phyloP scores from a whole-genome alignment of 1,140 invertebrate genomes.

The Zaprionus inermis region DNA sequence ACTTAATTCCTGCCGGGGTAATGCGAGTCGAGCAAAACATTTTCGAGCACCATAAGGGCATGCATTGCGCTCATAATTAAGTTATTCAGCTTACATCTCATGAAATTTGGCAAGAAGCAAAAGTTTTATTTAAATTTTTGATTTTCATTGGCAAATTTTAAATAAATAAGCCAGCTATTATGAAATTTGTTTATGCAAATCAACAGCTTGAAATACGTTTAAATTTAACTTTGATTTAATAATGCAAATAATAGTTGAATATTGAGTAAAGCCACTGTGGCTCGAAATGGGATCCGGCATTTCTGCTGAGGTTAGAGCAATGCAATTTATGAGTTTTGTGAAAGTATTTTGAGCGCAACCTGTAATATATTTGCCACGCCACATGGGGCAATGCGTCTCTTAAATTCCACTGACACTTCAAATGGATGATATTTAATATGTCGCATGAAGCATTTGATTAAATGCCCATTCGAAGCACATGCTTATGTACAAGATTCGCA shows the following conservation, averaged over 20 bases:
- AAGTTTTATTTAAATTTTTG: not conserved
- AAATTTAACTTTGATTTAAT: too few species aligned
- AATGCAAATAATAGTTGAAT: too few species aligned
- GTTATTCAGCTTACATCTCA: not conserved
- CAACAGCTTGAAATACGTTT: too few species aligned
- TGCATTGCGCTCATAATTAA: not conserved
- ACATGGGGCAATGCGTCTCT: constrained; percentile 21
- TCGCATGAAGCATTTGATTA: constrained; percentile 56
- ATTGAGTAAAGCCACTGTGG: not conserved
- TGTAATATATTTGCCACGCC: constrained; percentile 16
- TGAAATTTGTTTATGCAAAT: too few species aligned
- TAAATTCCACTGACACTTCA: constrained; percentile 26
- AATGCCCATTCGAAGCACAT: constrained; percentile 61
- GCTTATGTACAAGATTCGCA: constrained; percentile 29
- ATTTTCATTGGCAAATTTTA: too few species aligned
- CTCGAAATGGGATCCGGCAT: not conserved
- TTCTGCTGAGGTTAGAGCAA: not conserved
- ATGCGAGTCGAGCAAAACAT: constrained; percentile 33
- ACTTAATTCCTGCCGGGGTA: constrained; percentile 40
- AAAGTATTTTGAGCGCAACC: not conserved
- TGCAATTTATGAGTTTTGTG: not conserved
- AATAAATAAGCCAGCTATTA: too few species aligned
- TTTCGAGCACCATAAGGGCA: not conserved
- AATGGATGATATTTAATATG: constrained; percentile 38
- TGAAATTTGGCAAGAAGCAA: not conserved